Percentiles rank a stretch among this genome's conserved stretches.
Evolutionary conservation across 2,113 vertebrate genomes (phyloP).

Genomic region (Forbesichthys agassizii): DNA sequence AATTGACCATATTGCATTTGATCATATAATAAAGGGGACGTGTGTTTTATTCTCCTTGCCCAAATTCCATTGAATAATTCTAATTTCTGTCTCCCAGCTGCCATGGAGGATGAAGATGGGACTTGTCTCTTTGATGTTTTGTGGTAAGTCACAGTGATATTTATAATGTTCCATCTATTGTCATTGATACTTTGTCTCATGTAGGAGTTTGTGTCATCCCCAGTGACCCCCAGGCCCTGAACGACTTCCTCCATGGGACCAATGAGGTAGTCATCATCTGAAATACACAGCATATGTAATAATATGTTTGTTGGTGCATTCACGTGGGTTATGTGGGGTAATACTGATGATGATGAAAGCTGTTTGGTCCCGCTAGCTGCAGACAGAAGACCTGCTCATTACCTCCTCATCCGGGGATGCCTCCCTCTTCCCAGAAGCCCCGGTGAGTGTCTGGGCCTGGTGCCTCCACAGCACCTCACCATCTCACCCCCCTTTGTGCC

Average conservation of each 20-base stretch:
- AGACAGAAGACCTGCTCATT: conserved; percentile 81
- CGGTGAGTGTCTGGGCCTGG: conserved; percentile 71
- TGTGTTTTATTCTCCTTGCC: neutral
- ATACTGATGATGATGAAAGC: conserved; percentile 11
- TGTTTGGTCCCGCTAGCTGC: conserved; percentile 73
- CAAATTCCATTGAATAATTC: neutral
- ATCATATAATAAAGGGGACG: neutral
- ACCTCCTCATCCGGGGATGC: conserved; percentile 76
- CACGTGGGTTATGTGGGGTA: conserved; percentile 11
- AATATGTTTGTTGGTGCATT: conserved; percentile 30
- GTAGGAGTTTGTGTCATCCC: neutral
- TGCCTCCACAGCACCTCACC: conserved; percentile 35
- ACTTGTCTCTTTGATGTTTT: conserved; percentile 84
- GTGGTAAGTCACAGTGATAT: conserved; percentile 69
- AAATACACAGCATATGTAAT: conserved; percentile 27
- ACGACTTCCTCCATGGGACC: conserved; percentile 84
- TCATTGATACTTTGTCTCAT: neutral
- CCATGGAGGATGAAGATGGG: conserved; percentile 86
- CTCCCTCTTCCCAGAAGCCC: conserved; percentile 78
- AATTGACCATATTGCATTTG: too few species aligned
- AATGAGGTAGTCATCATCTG: conserved; percentile 71
- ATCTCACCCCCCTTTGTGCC: conserved; percentile 31
- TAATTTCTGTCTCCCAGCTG: conserved; percentile 32
- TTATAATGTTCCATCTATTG: neutral
- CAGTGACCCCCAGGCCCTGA: conserved; percentile 83